Percentiles rank a stretch among this genome's conserved stretches.
These are phyloP conservation scores for Oreochromis mossambicus DNA, from an alignment of 2,797 vertebrate species.

Conservation along the genomic window DNA sequence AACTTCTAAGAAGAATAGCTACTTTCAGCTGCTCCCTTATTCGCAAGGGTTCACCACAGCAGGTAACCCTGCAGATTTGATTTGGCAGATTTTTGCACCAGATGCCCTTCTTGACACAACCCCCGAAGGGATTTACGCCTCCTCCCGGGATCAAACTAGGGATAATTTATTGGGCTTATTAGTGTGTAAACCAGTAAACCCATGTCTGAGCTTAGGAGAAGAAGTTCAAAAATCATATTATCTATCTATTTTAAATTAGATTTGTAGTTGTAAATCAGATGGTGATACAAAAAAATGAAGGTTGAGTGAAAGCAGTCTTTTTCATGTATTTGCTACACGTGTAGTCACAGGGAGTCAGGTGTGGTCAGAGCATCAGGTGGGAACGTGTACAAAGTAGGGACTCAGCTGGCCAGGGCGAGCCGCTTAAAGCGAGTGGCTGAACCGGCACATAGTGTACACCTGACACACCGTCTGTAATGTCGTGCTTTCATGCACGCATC, in stretches of 20 bases:
- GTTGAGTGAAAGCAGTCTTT: neutral
- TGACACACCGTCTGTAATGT: constrained; percentile 32
- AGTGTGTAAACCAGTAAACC: neutral
- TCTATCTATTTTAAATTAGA: neutral
- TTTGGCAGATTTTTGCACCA: neutral
- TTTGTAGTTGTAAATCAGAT: neutral
- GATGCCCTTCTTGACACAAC: neutral
- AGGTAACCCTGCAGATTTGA: neutral
- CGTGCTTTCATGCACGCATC: neutral
- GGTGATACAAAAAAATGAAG: neutral
- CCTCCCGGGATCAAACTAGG: neutral
- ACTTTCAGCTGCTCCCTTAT: neutral
- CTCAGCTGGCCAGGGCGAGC: constrained; percentile 50
- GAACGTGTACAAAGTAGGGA: neutral
- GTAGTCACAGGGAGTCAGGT: neutral
- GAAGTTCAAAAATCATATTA: neutral
- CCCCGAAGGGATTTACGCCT: neutral
- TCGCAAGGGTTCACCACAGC: neutral
- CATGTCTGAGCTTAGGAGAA: neutral
- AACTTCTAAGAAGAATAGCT: neutral
- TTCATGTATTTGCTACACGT: neutral
- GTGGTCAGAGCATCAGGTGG: constrained; percentile 47
- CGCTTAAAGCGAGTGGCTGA: constrained; percentile 39
- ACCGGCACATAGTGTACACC: constrained; percentile 29
- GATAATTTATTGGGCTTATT: neutral